Evolutionary conservation across 2,113 vertebrate genomes (phyloP).

Genomic region (Pangasianodon hypophthalmus): DNA sequence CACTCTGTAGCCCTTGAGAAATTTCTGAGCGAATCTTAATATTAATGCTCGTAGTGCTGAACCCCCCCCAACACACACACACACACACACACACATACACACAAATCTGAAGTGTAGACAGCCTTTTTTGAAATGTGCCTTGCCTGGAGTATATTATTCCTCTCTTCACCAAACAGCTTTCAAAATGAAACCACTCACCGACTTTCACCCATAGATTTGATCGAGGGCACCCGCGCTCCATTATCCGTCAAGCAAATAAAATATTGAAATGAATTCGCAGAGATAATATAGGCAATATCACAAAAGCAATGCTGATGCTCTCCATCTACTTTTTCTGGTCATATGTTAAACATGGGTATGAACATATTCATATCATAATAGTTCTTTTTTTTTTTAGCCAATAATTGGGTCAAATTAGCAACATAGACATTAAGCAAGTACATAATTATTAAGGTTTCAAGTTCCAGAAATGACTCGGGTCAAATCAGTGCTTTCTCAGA

Average conservation of each 20-base stretch:
- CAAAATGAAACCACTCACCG: conserved; percentile 48
- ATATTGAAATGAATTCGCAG: conserved; percentile 42
- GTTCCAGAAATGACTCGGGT: conserved; percentile 72
- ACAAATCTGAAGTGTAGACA: conserved; percentile 38
- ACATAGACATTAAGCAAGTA: background rate
- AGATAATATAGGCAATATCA: conserved; percentile 39
- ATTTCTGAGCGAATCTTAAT: conserved; percentile 35
- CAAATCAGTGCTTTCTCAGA: conserved; percentile 48
- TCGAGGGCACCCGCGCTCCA: conserved; percentile 24
- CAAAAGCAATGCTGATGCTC: conserved; percentile 24
- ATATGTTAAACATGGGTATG: background rate
- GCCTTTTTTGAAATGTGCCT: conserved; percentile 33
- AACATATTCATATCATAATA: background rate
- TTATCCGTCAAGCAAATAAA: conserved; percentile 49
- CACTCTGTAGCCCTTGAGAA: conserved; percentile 35
- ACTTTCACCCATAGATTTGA: conserved; percentile 49
- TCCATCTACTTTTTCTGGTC: background rate
- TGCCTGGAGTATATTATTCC: conserved; percentile 48
- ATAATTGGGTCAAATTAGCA: background rate
- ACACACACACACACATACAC: background rate
- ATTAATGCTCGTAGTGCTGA: conserved; percentile 40
- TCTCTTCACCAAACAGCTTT: conserved; percentile 35
- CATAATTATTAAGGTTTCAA: conserved; percentile 34
- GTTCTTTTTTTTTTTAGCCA: background rate
- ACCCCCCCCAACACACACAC: background rate